phyloP scores from a whole-genome alignment of 1,140 invertebrate genomes.

The Drosophila funebris region DNA sequence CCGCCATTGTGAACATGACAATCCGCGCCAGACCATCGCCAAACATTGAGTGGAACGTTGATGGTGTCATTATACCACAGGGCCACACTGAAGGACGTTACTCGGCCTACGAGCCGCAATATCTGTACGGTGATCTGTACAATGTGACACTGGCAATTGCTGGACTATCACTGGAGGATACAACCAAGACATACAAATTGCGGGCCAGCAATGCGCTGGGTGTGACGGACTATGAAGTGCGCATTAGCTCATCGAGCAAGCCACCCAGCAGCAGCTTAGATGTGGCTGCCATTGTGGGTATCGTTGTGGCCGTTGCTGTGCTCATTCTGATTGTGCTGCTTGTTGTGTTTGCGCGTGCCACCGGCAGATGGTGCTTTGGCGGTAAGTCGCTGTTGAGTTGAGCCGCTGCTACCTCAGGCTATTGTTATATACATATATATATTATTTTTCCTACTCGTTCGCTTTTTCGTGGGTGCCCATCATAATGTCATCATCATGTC shows the following conservation, averaged over 20 bases:
- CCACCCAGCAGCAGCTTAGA: conserved; percentile 88
- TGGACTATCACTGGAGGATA: conserved; percentile 89
- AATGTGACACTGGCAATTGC: conserved; percentile 87
- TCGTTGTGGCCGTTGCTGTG: conserved; percentile 88
- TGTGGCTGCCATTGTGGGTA: conserved; percentile 90
- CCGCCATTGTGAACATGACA: conserved; percentile 88
- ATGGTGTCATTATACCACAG: conserved; percentile 85
- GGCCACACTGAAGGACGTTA: conserved; percentile 82
- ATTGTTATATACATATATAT: background rate
- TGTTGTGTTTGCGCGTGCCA: conserved; percentile 90
- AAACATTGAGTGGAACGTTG: conserved; percentile 87
- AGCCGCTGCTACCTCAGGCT: no score
- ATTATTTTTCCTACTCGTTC: background rate
- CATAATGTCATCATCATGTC: conserved; percentile 48
- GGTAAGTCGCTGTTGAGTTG: conserved; percentile 87
- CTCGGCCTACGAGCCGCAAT: conserved; percentile 68
- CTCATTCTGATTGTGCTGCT: conserved; percentile 88
- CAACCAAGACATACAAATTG: conserved; percentile 88
- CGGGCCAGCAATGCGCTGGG: conserved; percentile 88
- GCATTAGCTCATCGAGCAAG: conserved; percentile 85
- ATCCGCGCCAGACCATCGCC: conserved; percentile 89
- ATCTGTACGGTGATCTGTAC: conserved; percentile 87
- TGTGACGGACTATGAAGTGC: conserved; percentile 86
- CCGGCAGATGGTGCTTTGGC: conserved; percentile 92
- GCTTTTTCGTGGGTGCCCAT: conserved; percentile 62